Base-by-base conservation (phyloP, 2,113 vertebrate genomes). In the Ursus arctos region DNA sequence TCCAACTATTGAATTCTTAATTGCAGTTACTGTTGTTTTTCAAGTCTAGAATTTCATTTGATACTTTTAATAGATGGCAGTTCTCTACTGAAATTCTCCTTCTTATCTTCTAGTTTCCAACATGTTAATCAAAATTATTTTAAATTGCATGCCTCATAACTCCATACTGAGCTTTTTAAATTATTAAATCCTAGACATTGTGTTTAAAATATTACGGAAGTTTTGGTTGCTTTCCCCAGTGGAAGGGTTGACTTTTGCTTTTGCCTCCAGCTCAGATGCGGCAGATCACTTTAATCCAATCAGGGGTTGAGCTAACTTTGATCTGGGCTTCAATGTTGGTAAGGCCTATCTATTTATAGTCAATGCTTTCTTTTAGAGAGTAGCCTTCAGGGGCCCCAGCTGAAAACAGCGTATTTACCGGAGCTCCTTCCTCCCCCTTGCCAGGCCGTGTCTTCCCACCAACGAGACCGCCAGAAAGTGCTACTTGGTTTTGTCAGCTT, bases 21-120 rank as follows among this genome's bases (percentile, higher is more conserved):
- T 88, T 93, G 87, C 18, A 84, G 2, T 72, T 69, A 67, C 31
- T 90, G 3, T 49, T 36, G 72, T 53, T 88, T 93, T 88, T 92
- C 26, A 74, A 76, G 28, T 96, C 26, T 63, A 88, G 51, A 88
- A 65, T 85, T 67, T 85, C 43, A 55, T n/a, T 72, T 31, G n/a
- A 13, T 83, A 22, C 13, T 59, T 88, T 77, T 84, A n/a, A 47
- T 67, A 79, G 24, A 43, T 74, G 28, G 67, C 12, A 15, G 7
- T 80, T 97, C 16, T 91, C 69, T 74, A 57, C 36, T 85, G 31
- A 97, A 93, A 77, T 79, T 81, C 43, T 71, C 15, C 36, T 74
- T 57, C 31, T 49, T 57, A 14, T 83, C 19, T 71, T 90, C 67
- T 80, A 71, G 7, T 91, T 95, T 88, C 83, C 18, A 93, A 61